Conservation (phyloP, 23 tunicate species). For the Diplosoma virens region DNA sequence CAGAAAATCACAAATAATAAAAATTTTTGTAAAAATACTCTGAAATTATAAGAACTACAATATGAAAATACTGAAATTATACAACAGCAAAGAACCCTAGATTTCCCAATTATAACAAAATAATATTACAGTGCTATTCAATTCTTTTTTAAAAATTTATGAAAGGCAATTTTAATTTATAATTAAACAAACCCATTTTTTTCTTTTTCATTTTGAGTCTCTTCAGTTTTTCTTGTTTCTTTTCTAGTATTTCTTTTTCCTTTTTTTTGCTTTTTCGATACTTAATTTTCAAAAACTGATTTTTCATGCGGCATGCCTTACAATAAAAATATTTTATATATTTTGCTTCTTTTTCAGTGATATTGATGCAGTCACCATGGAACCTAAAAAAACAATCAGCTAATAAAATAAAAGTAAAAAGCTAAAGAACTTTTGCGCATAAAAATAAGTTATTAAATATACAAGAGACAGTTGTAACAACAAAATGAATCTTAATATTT, state of each 20-base stretch:
- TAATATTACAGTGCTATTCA: too few relatives aligned
- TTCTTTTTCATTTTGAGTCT: slow-evolving; percentile 19
- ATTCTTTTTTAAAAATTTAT: too few relatives aligned
- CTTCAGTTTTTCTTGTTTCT: slow-evolving; percentile 26
- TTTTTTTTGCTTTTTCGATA: slow-evolving; percentile 71
- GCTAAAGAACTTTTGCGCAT: too few relatives aligned
- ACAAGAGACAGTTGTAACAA: background rate
- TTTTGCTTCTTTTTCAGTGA: slow-evolving; percentile 73
- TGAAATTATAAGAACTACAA: too few relatives aligned
- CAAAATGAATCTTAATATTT: background rate
- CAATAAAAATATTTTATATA: slow-evolving; percentile 77
- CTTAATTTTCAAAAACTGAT: slow-evolving; percentile 63
- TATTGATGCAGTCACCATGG: slow-evolving; percentile 90
- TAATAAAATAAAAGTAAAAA: background rate
- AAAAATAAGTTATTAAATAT: too few relatives aligned
- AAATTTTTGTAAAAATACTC: too few relatives aligned
- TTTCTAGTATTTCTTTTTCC: slow-evolving; percentile 37
- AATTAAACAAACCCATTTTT: slow-evolving; percentile 13
- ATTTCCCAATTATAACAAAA: too few relatives aligned
- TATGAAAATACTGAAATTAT: too few relatives aligned
- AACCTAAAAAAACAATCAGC: slow-evolving; percentile 39
- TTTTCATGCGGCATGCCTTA: slow-evolving; percentile 68
- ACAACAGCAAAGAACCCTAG: too few relatives aligned
- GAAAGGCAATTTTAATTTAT: too few relatives aligned
- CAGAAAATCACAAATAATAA: too few relatives aligned